A percentile compares a stretch with the other conserved stretches of the same genome.
Conservation (phyloP, 2,888 invertebrate species). For the Ecliptopera silaceata region DNA sequence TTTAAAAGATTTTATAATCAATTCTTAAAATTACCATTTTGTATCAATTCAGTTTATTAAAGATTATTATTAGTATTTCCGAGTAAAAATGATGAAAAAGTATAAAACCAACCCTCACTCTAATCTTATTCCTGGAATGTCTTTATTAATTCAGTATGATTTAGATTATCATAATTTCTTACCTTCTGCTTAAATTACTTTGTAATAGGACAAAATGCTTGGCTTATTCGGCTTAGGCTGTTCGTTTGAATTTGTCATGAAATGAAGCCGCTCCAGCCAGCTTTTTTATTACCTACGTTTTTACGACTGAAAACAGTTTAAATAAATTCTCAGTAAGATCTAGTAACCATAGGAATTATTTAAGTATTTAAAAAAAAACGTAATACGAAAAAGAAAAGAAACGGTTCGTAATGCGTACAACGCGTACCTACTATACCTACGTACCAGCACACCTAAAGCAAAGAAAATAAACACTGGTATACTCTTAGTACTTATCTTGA, state of each 20-base stretch:
- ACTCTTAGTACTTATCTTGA: too few relatives aligned
- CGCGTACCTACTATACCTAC: too few relatives aligned
- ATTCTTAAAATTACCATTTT: too few relatives aligned
- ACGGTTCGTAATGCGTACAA: too few relatives aligned
- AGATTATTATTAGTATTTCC: background rate
- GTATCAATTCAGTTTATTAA: background rate
- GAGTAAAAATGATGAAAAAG: slow-evolving; percentile 2
- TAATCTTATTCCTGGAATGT: slow-evolving; percentile 36
- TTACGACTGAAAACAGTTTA: slow-evolving; percentile 12
- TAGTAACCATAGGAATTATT: too few relatives aligned
- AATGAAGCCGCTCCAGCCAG: slow-evolving; percentile 17
- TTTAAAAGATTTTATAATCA: too few relatives aligned
- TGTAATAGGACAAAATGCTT: slow-evolving; percentile 46
- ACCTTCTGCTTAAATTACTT: slow-evolving; percentile 47
- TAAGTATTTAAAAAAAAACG: too few relatives aligned
- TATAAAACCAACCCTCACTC: slow-evolving; percentile 19
- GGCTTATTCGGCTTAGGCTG: slow-evolving; percentile 41
- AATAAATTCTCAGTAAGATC: slow-evolving; percentile 13
- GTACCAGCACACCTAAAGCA: too few relatives aligned
- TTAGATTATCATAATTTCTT: slow-evolving; percentile 50
- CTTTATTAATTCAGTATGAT: slow-evolving; percentile 51
- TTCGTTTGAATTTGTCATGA: slow-evolving; percentile 40
- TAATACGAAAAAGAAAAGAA: background rate
- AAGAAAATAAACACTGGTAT: too few relatives aligned
- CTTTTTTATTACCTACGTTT: slow-evolving; percentile 19